A percentile compares a stretch with the other conserved stretches of the same genome.
phyloP scores from a whole-genome alignment of 2,113 vertebrate species.

The Amblyornis subalaris region DNA sequence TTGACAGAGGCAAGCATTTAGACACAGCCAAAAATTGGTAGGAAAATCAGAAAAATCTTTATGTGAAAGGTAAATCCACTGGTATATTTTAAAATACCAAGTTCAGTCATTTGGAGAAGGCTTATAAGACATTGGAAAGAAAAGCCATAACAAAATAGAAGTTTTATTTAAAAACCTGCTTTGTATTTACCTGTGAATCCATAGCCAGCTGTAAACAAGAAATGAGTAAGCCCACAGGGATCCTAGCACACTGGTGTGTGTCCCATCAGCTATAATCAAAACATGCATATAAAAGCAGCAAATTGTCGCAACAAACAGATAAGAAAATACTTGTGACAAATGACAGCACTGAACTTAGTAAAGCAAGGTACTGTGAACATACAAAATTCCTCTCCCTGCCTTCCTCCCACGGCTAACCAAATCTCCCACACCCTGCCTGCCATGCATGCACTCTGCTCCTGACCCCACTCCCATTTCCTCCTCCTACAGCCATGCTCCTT shows the following conservation, averaged over 20 bases:
- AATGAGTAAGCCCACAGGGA: not conserved
- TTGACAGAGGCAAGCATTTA: not conserved
- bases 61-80: not conserved
- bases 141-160: not conserved
- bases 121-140: not conserved
- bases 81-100: not conserved
- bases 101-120: not conserved
- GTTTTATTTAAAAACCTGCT: not conserved
- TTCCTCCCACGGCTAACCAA: not conserved
- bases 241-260: not conserved
- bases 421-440: not conserved
- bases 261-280: not conserved
- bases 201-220: not conserved
- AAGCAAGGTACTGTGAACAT: not conserved
- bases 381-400: not conserved
- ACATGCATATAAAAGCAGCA: not conserved
- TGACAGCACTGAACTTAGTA: not conserved
- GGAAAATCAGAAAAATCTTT: not conserved
- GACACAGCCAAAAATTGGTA: not conserved
- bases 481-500: not conserved
- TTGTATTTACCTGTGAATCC: not conserved
- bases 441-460: not conserved
- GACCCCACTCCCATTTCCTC: not conserved
- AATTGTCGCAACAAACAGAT: not conserved
- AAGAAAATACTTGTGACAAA: not conserved